Evolutionary conservation across 2,888 invertebrate genomes (phyloP).

Genomic region (Gandaritis pyraliata): DNA sequence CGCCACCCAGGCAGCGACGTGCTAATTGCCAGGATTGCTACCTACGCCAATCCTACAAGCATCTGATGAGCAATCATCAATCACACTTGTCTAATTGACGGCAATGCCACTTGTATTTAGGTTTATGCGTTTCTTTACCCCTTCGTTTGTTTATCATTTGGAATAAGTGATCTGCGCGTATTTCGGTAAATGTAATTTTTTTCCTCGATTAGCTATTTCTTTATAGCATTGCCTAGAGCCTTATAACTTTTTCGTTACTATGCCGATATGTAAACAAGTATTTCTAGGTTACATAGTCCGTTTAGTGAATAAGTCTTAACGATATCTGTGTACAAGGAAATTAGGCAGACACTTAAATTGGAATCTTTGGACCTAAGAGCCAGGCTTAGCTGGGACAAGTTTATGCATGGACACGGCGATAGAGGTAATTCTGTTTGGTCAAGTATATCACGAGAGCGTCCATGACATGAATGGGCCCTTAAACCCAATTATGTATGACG

Average conservation of each 20-base stretch:
- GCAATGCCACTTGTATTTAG: conserved; percentile 14
- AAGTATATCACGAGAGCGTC: conserved; percentile 37
- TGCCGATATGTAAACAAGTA: neutral
- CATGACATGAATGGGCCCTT: conserved; percentile 42
- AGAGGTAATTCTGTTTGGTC: conserved; percentile 30
- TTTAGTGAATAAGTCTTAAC: no score
- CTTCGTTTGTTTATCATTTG: conserved; percentile 15
- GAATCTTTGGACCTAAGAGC: no score
- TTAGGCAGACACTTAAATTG: no score
- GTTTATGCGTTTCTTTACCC: conserved; percentile 17
- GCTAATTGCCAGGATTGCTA: conserved; percentile 40
- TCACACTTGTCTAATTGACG: conserved; percentile 21
- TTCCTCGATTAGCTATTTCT: conserved; percentile 3
- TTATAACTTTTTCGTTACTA: neutral
- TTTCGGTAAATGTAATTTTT: conserved; percentile 4
- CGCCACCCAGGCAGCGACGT: conserved; percentile 19
- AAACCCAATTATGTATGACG: conserved; percentile 41
- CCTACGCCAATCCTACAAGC: conserved; percentile 33
- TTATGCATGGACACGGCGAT: conserved; percentile 20
- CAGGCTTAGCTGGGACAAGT: conserved; percentile 16
- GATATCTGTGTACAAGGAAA: no score
- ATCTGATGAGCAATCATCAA: conserved; percentile 35
- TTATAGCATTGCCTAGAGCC: neutral
- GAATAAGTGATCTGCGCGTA: conserved; percentile 6
- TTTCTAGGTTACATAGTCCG: no score